Conservation (phyloP, 37 sponge, comb jelly and placozoan species). For the Ianthella basta region DNA sequence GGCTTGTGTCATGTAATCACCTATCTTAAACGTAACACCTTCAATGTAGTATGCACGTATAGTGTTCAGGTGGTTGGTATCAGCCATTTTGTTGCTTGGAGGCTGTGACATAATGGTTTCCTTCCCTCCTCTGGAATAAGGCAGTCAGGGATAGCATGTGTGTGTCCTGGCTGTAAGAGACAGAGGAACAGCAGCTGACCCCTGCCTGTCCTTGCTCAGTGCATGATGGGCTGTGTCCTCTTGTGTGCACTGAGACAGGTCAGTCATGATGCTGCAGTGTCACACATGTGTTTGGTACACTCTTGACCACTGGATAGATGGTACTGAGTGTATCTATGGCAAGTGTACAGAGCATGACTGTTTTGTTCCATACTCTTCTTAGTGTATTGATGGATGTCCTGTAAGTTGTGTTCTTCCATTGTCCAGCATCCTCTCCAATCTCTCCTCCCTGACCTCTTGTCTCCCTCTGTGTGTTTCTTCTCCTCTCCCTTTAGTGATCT, state of each 20-base stretch:
- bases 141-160: background rate
- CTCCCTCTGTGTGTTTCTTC: too few relatives aligned
- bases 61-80: too few relatives aligned
- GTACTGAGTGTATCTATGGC: too few relatives aligned
- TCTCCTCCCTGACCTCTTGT: too few relatives aligned
- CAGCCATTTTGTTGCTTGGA: too few relatives aligned
- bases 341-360: too few relatives aligned
- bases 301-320: background rate
- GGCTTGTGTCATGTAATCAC: background rate
- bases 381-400: background rate
- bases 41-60: too few relatives aligned
- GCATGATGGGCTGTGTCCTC: background rate
- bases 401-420: background rate
- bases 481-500: conserved; percentile 56
- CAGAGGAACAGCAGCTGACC: background rate
- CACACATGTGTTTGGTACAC: background rate
- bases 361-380: too few relatives aligned
- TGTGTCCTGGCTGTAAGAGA: conserved; percentile 15
- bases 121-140: conserved; percentile 1
- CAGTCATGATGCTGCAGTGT: background rate
- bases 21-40: background rate
- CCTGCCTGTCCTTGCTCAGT: too few relatives aligned
- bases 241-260: conserved; percentile 2
- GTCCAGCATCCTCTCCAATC: too few relatives aligned
- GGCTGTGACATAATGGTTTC: background rate